These are phyloP conservation scores for Phyllostomus hastatus DNA, from an alignment of 2,113 vertebrate species.

Conservation along the genomic window DNA sequence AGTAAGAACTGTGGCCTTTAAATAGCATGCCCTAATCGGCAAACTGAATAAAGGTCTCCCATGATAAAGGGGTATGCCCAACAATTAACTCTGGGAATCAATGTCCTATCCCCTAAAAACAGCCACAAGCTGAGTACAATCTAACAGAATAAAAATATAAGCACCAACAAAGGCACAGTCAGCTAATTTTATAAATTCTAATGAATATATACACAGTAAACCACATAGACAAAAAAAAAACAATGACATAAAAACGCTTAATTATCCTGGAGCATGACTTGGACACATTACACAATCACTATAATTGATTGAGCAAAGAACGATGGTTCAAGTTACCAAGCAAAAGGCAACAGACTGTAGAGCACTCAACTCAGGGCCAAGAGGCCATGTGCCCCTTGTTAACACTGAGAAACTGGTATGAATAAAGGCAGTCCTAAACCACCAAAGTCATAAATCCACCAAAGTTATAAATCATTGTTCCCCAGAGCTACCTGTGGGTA, in stretches of 20 bases:
- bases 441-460: neutral
- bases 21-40: neutral
- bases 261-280: neutral
- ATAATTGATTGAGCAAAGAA: constrained; percentile 11
- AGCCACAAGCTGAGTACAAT: neutral
- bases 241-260: neutral
- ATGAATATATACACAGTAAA: neutral
- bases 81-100: neutral
- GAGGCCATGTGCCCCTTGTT: neutral
- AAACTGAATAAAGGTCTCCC: neutral
- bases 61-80: neutral
- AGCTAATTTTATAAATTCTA: constrained; percentile 22
- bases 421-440: neutral
- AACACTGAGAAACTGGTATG: neutral
- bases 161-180: neutral
- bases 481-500: neutral
- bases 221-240: neutral
- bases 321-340: neutral
- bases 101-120: neutral
- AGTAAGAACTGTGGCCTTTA: neutral
- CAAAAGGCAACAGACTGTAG: constrained; percentile 16
- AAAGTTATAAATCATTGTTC: neutral
- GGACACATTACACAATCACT: neutral
- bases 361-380: neutral
- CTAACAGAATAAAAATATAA: neutral